Percentiles rank a stretch among this genome's conserved stretches.
Conservation (phyloP, 2,797 vertebrate genomes). For the Pelochelys cantorii region DNA sequence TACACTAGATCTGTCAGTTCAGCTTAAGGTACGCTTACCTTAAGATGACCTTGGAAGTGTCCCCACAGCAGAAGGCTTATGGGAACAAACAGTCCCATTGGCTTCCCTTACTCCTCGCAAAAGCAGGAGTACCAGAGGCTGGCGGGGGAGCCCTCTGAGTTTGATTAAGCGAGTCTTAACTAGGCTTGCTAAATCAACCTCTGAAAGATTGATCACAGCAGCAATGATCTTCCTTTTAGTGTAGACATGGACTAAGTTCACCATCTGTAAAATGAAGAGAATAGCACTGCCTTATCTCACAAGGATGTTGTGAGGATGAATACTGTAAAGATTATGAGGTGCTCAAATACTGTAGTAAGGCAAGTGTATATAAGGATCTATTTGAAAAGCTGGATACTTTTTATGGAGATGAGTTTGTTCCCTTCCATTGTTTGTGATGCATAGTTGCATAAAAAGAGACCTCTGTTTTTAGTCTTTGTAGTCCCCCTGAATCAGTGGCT, state of each 20-base stretch:
- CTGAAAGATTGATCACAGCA: too few species aligned
- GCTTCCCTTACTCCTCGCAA: too few species aligned
- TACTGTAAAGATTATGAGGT: constrained; percentile 53
- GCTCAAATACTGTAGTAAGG: neutral
- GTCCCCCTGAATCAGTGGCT: neutral
- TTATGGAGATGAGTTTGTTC: neutral
- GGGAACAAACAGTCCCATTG: too few species aligned
- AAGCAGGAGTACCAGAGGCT: too few species aligned
- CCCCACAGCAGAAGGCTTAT: too few species aligned
- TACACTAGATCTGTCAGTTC: too few species aligned
- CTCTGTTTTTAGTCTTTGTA: neutral
- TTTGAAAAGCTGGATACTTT: neutral
- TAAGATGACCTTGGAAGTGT: too few species aligned
- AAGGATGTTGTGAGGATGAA: constrained; percentile 38
- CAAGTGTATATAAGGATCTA: neutral
- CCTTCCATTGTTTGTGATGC: neutral
- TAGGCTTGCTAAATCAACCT: too few species aligned
- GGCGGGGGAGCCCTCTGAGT: too few species aligned
- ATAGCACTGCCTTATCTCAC: constrained; percentile 37
- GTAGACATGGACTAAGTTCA: neutral
- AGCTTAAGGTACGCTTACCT: too few species aligned
- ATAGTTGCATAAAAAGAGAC: neutral
- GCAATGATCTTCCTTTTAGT: too few species aligned
- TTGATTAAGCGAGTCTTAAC: too few species aligned
- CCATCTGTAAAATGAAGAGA: constrained; percentile 31